Evolutionary conservation across 2,113 vertebrate genomes (phyloP).

Genomic region (Passer montanus): DNA sequence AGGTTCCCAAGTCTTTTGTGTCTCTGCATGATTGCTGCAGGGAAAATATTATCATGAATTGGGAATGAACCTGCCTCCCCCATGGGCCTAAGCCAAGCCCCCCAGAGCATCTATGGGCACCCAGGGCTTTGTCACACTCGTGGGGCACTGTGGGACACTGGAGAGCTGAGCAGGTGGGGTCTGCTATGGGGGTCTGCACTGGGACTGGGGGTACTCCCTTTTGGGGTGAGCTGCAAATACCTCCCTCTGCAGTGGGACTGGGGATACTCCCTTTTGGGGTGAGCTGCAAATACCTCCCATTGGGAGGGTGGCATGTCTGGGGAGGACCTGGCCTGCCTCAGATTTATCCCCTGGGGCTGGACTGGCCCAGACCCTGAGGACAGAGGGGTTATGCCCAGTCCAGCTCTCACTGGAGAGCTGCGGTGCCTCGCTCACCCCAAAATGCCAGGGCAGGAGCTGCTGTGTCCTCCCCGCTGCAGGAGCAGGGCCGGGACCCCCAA

Average conservation of each 20-base stretch:
- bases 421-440: neutral
- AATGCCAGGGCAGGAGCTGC: neutral
- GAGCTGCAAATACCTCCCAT: neutral
- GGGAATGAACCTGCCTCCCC: neutral
- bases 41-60: fast-evolving
- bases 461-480: fast-evolving
- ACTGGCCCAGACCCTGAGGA: neutral
- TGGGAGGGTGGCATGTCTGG: neutral
- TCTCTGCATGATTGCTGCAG: neutral
- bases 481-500: neutral
- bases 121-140: fast-evolving
- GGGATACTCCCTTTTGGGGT: neutral
- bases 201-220: neutral
- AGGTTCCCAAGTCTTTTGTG: neutral
- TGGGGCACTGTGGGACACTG: fast-evolving
- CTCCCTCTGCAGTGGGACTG: no score
- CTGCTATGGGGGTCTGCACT: fast-evolving
- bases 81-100: fast-evolving
- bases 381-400: fast-evolving
- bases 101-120: no score
- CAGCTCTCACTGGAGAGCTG: fast-evolving
- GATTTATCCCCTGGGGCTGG: neutral
- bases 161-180: fast-evolving
- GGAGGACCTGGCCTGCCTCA: neutral
- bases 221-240: neutral